Conservation (phyloP, 2,797 vertebrate genomes). For the Pseudopleuronectes americanus region DNA sequence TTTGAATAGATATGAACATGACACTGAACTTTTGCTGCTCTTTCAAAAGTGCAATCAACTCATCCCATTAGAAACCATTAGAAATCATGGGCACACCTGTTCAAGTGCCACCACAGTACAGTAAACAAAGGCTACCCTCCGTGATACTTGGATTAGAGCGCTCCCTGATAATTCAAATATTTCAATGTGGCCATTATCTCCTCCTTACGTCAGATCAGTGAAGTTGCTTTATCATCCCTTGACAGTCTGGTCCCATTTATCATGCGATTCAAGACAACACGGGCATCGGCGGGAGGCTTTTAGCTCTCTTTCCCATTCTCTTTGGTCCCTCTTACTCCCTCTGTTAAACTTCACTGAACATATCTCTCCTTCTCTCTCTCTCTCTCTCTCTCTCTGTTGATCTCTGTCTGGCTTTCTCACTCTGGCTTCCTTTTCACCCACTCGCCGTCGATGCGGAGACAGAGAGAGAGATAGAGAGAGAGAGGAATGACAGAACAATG, state of each 20-base stretch:
- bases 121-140: constrained; percentile 41
- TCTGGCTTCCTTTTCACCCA: constrained; percentile 36
- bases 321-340: constrained; percentile 32
- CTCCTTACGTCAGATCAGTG: constrained; percentile 37
- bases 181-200: constrained; percentile 67
- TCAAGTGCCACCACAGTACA: constrained; percentile 39
- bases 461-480: constrained; percentile 32
- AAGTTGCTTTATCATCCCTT: constrained; percentile 40
- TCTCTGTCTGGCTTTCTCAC: constrained; percentile 1
- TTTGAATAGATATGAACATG: constrained; percentile 8
- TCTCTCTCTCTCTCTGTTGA: constrained; percentile 26
- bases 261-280: constrained; percentile 52
- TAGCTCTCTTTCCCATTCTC: constrained; percentile 56
- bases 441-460: constrained; percentile 33
- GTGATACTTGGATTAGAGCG: constrained; percentile 60
- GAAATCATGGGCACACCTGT: constrained; percentile 42
- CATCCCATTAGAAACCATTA: constrained; percentile 70
- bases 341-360: constrained; percentile 58
- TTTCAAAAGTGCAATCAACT: constrained; percentile 57
- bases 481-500: constrained; percentile 47
- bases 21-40: constrained; percentile 25
- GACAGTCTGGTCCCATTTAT: constrained; percentile 46
- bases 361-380: constrained; percentile 7
- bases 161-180: constrained; percentile 62
- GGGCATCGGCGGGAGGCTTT: constrained; percentile 58